Percentiles rank a stretch among this genome's conserved stretches.
These are phyloP conservation scores for Hirtodrosophila confusa DNA, from an alignment of 2,888 invertebrate species.

Conservation along the genomic window DNA sequence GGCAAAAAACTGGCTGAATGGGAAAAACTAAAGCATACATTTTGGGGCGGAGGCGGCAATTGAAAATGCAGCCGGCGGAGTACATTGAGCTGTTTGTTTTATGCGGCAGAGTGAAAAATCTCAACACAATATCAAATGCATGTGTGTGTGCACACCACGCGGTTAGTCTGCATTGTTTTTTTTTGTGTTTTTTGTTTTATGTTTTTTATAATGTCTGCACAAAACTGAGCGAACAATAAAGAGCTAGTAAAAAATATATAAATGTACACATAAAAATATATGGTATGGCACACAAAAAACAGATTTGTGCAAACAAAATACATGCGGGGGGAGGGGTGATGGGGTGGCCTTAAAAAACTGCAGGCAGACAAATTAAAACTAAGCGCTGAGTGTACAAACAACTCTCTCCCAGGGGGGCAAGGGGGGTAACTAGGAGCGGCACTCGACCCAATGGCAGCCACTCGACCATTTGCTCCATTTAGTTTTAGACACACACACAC, in stretches of 20 bases:
- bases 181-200: slow-evolving; percentile 1
- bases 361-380: slow-evolving; percentile 77
- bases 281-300: slow-evolving; percentile 49
- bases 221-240: slow-evolving; percentile 50
- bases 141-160: slow-evolving; percentile 42
- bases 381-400: slow-evolving; percentile 73
- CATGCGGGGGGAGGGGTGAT: not conserved
- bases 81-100: slow-evolving; percentile 66
- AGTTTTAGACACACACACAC: slow-evolving; percentile 45
- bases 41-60: slow-evolving; percentile 47
- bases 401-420: slow-evolving; percentile 19
- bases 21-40: slow-evolving; percentile 42
- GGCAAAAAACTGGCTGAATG: slow-evolving; percentile 12
- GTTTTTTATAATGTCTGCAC: not conserved
- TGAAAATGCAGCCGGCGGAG: slow-evolving; percentile 49
- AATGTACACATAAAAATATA: slow-evolving; percentile 18
- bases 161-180: slow-evolving; percentile 17
- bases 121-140: slow-evolving; percentile 68
- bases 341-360: slow-evolving; percentile 44
- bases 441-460: slow-evolving; percentile 72
- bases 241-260: slow-evolving; percentile 37
- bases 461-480: slow-evolving; percentile 78
- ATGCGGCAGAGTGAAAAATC: slow-evolving; percentile 57
- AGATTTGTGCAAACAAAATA: slow-evolving; percentile 57
- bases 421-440: not conserved